These are phyloP conservation scores for Antedon bifida DNA, from an alignment of 35 echinoderm and acorn worm species.

Conservation along the genomic window DNA sequence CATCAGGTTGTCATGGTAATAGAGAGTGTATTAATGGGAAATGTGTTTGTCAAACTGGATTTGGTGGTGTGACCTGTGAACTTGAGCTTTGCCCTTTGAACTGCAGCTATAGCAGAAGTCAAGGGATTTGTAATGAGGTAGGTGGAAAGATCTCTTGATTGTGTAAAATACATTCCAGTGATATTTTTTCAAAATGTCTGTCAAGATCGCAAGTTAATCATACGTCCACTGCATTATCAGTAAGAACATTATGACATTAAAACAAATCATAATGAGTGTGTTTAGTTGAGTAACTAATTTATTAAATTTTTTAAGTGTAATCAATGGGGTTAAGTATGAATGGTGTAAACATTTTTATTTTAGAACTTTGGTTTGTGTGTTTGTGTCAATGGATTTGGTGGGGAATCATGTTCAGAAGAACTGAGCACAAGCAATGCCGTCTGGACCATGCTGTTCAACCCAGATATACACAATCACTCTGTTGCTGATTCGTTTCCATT, in stretches of 20 bases:
- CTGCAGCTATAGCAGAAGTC: constrained; percentile 9
- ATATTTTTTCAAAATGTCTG: no score
- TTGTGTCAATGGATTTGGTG: constrained; percentile 32
- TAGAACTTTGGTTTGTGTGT: constrained; percentile 42
- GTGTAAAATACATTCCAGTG: no score
- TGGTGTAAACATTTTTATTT: background rate
- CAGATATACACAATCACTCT: background rate
- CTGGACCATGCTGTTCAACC: background rate
- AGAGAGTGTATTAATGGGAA: constrained; percentile 22
- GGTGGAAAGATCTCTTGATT: no score
- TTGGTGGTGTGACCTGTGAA: constrained; percentile 45
- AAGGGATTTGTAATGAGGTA: constrained; percentile 72
- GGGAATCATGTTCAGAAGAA: constrained; percentile 12
- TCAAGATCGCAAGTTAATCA: no score
- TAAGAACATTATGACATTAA: no score
- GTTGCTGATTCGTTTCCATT: constrained; percentile 4
- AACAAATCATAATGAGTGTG: no score
- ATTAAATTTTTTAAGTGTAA: no score
- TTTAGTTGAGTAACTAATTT: no score
- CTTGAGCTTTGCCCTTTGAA: constrained; percentile 45
- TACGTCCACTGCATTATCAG: no score
- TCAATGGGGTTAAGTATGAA: background rate
- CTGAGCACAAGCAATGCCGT: background rate
- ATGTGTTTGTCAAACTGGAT: constrained; percentile 51
- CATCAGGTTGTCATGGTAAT: constrained; percentile 37